These are phyloP conservation scores for Oreonectes daqikongensis DNA, from an alignment of 2,797 vertebrate species.

Conservation along the genomic window DNA sequence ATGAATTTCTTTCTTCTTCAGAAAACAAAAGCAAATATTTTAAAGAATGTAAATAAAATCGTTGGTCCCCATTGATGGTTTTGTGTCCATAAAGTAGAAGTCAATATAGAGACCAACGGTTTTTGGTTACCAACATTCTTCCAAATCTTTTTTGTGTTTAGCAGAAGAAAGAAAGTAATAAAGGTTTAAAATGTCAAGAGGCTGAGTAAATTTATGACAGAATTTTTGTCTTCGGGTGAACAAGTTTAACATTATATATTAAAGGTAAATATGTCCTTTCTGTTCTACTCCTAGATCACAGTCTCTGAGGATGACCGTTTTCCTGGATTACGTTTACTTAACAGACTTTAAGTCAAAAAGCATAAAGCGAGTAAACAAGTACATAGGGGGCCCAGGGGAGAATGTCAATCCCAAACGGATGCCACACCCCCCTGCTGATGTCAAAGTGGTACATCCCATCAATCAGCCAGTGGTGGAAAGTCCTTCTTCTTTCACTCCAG, in stretches of 20 bases:
- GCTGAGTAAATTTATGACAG: too few relatives aligned
- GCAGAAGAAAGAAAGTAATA: too few relatives aligned
- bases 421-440: conserved; percentile 69
- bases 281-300: conserved; percentile 68
- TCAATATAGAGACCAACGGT: too few relatives aligned
- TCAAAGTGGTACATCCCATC: conserved; percentile 83
- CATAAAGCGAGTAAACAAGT: conserved; percentile 83
- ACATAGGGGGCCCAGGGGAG: conserved; percentile 75
- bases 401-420: conserved; percentile 74
- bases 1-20: too few relatives aligned
- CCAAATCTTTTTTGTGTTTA: too few relatives aligned
- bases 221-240: too few relatives aligned
- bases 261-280: background rate
- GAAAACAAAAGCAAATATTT: too few relatives aligned
- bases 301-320: conserved; percentile 79
- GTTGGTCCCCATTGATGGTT: too few relatives aligned
- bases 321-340: conserved; percentile 83
- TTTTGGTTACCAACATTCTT: too few relatives aligned
- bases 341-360: conserved; percentile 74
- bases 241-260: background rate
- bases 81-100: too few relatives aligned
- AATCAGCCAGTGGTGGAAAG: conserved; percentile 72
- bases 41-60: too few relatives aligned
- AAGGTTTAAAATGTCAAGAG: too few relatives aligned
- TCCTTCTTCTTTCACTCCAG: conserved; percentile 56